Conservation (phyloP, 1,140 invertebrate species). For the Drosophila tsacasi region DNA sequence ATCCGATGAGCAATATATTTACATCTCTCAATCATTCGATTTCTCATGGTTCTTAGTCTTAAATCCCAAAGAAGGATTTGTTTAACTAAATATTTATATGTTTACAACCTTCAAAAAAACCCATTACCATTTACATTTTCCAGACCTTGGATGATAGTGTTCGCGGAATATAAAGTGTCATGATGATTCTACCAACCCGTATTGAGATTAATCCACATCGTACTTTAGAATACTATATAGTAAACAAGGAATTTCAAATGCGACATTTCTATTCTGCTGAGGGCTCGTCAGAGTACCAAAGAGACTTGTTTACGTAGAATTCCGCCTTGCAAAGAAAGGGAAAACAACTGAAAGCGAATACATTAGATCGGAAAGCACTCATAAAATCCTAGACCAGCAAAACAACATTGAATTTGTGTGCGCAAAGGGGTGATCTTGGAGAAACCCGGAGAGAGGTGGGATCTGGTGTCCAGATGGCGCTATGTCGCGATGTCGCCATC, state of each 20-base stretch:
- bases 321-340: conserved; percentile 45
- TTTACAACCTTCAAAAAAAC: conserved; percentile 20
- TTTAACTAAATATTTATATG: conserved; percentile 5
- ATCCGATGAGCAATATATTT: background rate
- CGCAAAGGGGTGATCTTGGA: conserved; percentile 23
- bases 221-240: conserved; percentile 5
- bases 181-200: conserved; percentile 9
- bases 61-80: background rate
- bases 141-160: background rate
- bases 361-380: conserved; percentile 10
- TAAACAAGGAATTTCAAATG: conserved; percentile 41
- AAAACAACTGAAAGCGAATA: conserved; percentile 50
- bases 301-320: conserved; percentile 36
- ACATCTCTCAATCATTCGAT: background rate
- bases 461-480: conserved; percentile 23
- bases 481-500: conserved; percentile 3
- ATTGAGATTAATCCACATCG: conserved; percentile 33
- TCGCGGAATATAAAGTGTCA: conserved; percentile 32
- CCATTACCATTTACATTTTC: conserved; percentile 1
- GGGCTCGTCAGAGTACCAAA: conserved; percentile 33
- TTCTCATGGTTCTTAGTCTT: background rate
- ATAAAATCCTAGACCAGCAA: conserved; percentile 34
- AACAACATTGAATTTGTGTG: conserved; percentile 29
- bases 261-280: conserved; percentile 25
- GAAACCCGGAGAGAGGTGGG: background rate